Conservation (phyloP, 92 coral and sea anemone species). For the Metridium senile region DNA sequence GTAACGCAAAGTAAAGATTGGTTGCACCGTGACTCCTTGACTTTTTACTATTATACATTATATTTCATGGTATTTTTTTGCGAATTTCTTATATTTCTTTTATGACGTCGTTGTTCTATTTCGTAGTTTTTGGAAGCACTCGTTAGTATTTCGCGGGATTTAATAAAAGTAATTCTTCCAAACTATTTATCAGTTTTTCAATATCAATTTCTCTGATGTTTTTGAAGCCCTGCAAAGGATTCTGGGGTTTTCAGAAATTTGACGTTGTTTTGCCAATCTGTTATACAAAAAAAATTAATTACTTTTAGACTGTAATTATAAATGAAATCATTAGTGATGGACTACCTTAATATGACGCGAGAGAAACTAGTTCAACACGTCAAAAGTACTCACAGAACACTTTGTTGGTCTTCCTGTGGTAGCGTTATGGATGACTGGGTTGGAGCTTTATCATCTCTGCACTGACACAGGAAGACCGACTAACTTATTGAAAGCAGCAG, state of each 20-base stretch:
- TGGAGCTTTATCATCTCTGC: not conserved
- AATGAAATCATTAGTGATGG: not conserved
- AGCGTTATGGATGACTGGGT: not conserved
- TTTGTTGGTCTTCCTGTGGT: slow-evolving; percentile 9
- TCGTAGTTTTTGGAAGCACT: no score
- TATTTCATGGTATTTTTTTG: no score
- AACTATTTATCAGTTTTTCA: no score
- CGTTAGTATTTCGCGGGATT: no score
- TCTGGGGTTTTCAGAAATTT: not conserved
- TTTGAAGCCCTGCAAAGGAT: slow-evolving; percentile 2
- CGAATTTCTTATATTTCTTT: no score
- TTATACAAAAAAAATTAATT: not conserved
- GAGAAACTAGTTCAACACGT: not conserved
- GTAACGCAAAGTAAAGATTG: no score
- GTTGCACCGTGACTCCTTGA: no score
- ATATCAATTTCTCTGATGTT: no score
- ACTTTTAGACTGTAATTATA: slow-evolving; percentile 7
- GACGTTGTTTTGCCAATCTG: not conserved
- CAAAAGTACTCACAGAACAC: not conserved
- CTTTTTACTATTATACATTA: no score
- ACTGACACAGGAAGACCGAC: not conserved
- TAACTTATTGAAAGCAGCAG: not conserved
- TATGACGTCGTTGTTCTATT: no score
- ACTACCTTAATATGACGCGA: not conserved
- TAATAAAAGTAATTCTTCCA: no score